Base-by-base conservation (phyloP, 2,888 invertebrate genomes). In the Lymantria dispar region DNA sequence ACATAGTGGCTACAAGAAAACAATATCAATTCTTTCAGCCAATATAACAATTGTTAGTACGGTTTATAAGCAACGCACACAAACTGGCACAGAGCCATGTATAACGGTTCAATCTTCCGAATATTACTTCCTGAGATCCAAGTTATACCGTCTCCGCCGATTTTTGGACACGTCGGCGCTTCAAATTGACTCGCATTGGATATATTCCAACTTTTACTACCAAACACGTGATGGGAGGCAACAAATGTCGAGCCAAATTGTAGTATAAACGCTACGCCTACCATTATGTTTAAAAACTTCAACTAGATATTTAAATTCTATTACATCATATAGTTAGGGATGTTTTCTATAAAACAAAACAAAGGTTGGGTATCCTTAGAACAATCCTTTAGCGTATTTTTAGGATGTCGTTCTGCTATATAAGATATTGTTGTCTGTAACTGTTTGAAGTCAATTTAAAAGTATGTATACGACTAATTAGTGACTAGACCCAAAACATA, bases 151-250 rank as follows among this genome's bases (percentile, higher is more conserved):
- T 43, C 42, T 36, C 40, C 45, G 45, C 41, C 48, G 47, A 46
- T 50, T 65, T 58, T 66, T 57, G 60, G 64, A 46, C 48, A 55
- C 50, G 47, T 45, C 49, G 48, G 43, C 43, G 53, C 43, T 58
- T 56, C 41, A 52, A 54, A 62, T 66, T 54, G 55, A 56, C 60
- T 66, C 48, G 43, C 45, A 52, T 68, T 66, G 68, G 68, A 68
- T 45, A 42, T 48, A 47, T 51, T 68, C 66, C 65, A 66, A 68
- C 29, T 42, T 42, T 29, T 42, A 22, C 42, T 41, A 14, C 38
- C n/a, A 41, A 30, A 42, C 42, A 22, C 11, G 12, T 29, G 42
- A 29, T 29, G 29, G 29, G 3, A 29, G 42, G 38, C 8, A 38
- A 38, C n/a, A 8, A 38, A 38, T n/a, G 10, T 38, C 11, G 11